phyloP scores from a whole-genome alignment of 2,113 vertebrate genomes.

The Ia io region DNA sequence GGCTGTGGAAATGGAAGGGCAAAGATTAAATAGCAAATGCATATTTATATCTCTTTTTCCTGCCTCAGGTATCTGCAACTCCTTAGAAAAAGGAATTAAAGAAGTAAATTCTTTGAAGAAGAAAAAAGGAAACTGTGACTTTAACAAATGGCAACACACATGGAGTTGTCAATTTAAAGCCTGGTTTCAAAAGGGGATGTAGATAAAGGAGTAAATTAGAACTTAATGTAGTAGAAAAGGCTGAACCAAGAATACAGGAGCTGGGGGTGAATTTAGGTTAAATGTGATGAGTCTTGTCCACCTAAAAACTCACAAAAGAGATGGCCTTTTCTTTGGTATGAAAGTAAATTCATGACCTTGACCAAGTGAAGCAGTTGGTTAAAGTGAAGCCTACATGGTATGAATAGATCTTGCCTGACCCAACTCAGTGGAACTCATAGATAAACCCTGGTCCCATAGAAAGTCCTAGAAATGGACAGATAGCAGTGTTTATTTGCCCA shows the following conservation, averaged over 20 bases:
- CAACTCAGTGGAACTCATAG: not conserved
- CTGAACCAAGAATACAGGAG: not conserved
- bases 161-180: not conserved
- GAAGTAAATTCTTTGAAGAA: not conserved
- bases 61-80: not conserved
- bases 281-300: not conserved
- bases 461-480: not conserved
- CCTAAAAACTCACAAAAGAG: not conserved
- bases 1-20: not conserved
- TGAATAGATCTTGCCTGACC: not conserved
- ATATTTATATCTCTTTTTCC: not conserved
- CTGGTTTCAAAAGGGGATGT: not conserved
- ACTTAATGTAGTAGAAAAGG: not conserved
- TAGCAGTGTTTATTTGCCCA: not conserved
- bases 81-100: not conserved
- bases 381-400: not conserved
- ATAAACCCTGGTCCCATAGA: not conserved
- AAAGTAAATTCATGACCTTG: not conserved
- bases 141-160: not conserved
- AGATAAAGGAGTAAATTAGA: not conserved
- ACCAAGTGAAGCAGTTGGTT: not conserved
- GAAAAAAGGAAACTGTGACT: not conserved
- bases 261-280: not conserved
- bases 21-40: not conserved
- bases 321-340: not conserved